Evolutionary conservation across 2,797 vertebrate genomes (phyloP).

Genomic region (Chrosomus eos): DNA sequence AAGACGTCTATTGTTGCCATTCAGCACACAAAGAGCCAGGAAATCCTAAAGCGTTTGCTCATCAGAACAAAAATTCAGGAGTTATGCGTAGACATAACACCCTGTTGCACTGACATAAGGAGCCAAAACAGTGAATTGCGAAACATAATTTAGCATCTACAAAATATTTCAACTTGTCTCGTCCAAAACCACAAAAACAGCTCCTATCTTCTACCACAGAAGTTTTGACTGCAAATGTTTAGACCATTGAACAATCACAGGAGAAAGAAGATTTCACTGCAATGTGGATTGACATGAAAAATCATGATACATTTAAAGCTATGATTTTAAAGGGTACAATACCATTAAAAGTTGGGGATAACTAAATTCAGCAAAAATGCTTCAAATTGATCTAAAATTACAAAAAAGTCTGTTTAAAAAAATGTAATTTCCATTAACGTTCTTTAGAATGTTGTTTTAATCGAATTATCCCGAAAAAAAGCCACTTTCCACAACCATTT

Average conservation of each 20-base stretch:
- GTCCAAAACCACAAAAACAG: neutral
- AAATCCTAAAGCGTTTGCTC: neutral
- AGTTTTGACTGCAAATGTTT: neutral
- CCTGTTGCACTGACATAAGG: neutral
- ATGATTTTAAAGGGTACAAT: neutral
- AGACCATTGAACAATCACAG: neutral
- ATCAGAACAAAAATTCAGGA: conserved; percentile 19
- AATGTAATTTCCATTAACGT: neutral
- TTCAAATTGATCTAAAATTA: neutral
- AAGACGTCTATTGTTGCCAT: neutral
- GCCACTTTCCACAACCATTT: neutral
- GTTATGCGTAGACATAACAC: neutral
- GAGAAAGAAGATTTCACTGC: neutral
- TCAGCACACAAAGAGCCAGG: neutral
- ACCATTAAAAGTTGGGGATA: neutral
- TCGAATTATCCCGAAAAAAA: neutral
- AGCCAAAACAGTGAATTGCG: neutral
- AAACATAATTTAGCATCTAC: neutral
- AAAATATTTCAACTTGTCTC: neutral
- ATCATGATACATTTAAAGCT: neutral
- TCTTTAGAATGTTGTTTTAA: neutral
- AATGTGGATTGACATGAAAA: neutral
- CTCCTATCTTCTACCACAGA: neutral
- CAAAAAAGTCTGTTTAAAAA: neutral
- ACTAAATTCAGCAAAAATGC: neutral